Conservation (phyloP, 2,888 invertebrate species). For the Apantesis nais region DNA sequence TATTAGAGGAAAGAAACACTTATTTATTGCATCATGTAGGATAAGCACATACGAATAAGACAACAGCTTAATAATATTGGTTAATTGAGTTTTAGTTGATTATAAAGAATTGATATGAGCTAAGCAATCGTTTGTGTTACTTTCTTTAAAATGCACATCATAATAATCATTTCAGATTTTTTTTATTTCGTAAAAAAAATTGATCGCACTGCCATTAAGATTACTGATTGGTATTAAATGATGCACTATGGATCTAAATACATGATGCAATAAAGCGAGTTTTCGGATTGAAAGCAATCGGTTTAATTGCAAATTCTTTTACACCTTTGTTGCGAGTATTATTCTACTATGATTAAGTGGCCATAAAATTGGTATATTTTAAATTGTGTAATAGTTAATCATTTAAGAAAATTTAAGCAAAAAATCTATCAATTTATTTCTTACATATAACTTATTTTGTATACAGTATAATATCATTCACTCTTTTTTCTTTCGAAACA, state of each 20-base stretch:
- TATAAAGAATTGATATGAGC: neutral
- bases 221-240: conserved; percentile 1
- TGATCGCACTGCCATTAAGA: conserved; percentile 1
- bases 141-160: neutral
- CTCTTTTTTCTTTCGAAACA: neutral
- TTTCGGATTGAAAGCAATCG: neutral
- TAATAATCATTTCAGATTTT: neutral
- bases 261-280: conserved; percentile 12
- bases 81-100: neutral
- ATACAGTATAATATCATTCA: neutral
- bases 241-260: neutral
- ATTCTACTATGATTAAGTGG: conserved; percentile 37
- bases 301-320: conserved; percentile 11
- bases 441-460: neutral
- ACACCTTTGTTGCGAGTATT: conserved; percentile 2
- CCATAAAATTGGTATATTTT: conserved; percentile 46
- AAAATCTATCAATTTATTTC: neutral
- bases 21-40: conserved; percentile 15
- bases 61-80: neutral
- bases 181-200: neutral
- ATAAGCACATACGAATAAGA: neutral
- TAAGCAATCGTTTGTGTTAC: too few species aligned
- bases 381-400: conserved; percentile 23
- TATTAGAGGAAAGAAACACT: neutral
- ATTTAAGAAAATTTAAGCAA: neutral